phyloP scores from a whole-genome alignment of 92 coral and sea anemone genomes.

The Zoanthus sansibaricus region DNA sequence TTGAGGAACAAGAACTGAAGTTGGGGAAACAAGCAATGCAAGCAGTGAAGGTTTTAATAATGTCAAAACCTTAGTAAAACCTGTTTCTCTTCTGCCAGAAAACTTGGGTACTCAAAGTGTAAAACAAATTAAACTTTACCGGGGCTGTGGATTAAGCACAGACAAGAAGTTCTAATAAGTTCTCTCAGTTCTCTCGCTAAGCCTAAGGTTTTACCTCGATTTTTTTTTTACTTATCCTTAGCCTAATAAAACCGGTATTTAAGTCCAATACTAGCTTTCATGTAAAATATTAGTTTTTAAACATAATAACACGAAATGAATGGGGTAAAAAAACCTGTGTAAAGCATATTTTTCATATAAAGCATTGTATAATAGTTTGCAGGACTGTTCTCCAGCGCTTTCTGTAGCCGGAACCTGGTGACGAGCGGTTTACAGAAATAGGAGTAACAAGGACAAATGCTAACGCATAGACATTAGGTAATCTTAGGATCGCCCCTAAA shows the following conservation, averaged over 20 bases:
- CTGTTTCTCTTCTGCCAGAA: constrained; percentile 19
- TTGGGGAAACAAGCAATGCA: neutral
- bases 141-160: neutral
- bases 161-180: too few relatives aligned
- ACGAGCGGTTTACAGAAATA: too few relatives aligned
- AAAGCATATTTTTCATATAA: too few relatives aligned
- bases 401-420: too few relatives aligned
- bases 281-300: too few relatives aligned
- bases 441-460: too few relatives aligned
- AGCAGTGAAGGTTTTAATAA: neutral
- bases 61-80: constrained; percentile 14
- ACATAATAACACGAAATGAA: too few relatives aligned
- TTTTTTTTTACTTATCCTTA: neutral
- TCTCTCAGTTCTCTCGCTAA: neutral
- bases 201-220: neutral
- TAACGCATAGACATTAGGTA: too few relatives aligned
- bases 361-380: too few relatives aligned
- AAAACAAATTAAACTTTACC: neutral
- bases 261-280: neutral
- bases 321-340: too few relatives aligned
- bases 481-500: too few relatives aligned
- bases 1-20: neutral
- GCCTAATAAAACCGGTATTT: neutral
- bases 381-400: too few relatives aligned
- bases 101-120: constrained; percentile 23